phyloP scores from a whole-genome alignment of 2,888 invertebrate genomes.

The Caradrina clavipalpis region DNA sequence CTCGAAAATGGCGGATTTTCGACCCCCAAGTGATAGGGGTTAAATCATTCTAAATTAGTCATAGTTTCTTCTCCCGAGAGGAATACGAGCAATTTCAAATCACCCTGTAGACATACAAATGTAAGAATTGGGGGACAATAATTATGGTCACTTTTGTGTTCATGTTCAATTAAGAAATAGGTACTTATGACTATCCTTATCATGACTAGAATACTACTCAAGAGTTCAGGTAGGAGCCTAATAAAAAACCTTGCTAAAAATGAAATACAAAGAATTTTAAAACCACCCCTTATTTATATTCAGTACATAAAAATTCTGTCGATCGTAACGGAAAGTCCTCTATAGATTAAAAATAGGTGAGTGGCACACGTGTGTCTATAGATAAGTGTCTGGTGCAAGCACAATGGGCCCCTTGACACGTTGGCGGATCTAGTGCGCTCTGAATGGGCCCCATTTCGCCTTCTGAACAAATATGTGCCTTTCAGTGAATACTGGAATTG shows the following conservation, averaged over 20 bases:
- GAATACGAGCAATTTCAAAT: too few relatives aligned
- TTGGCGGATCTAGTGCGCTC: slow-evolving; percentile 31
- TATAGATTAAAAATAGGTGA: slow-evolving; percentile 33
- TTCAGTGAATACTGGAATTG: slow-evolving; percentile 31
- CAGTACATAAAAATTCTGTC: neutral
- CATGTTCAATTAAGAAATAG: too few relatives aligned
- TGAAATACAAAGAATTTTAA: neutral
- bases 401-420: slow-evolving; percentile 48
- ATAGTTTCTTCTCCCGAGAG: too few relatives aligned
- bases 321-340: slow-evolving; percentile 20
- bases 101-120: too few relatives aligned
- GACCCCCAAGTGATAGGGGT: too few relatives aligned
- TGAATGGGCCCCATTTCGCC: slow-evolving; percentile 25
- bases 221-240: too few relatives aligned
- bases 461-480: slow-evolving; percentile 22
- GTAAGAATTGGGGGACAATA: too few relatives aligned
- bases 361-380: slow-evolving; percentile 45
- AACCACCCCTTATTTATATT: slow-evolving; percentile 5
- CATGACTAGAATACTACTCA: too few relatives aligned
- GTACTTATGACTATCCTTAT: too few relatives aligned
- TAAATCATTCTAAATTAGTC: too few relatives aligned
- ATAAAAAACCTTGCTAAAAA: neutral
- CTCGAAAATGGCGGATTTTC: too few relatives aligned
- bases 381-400: slow-evolving; percentile 31
- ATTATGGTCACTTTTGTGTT: too few relatives aligned